A percentile compares a stretch with the other conserved stretches of the same genome.
phyloP scores from a whole-genome alignment of 2,797 vertebrate species.

The Acanthurus lineatus region DNA sequence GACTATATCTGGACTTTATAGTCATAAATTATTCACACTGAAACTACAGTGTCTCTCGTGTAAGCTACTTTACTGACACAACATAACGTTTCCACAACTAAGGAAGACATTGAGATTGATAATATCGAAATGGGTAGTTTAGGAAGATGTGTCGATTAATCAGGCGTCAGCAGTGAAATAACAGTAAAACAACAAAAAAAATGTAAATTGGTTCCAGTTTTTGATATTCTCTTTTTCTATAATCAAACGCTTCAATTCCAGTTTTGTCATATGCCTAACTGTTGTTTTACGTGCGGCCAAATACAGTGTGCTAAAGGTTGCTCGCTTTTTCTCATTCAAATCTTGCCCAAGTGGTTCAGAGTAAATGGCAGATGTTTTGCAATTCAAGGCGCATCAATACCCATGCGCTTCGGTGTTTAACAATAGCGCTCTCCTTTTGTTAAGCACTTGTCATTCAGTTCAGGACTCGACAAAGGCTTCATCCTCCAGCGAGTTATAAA shows the following conservation, averaged over 20 bases:
- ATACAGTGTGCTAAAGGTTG: slow-evolving; percentile 63
- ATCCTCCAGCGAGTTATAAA: slow-evolving; percentile 90
- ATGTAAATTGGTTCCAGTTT: background rate
- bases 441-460: slow-evolving; percentile 83
- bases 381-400: slow-evolving; percentile 88
- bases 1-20: background rate
- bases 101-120: too few relatives aligned
- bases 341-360: slow-evolving; percentile 75
- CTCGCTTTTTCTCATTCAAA: slow-evolving; percentile 85
- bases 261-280: slow-evolving; percentile 26
- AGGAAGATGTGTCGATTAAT: background rate
- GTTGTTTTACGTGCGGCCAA: slow-evolving; percentile 70
- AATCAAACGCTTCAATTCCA: slow-evolving; percentile 31
- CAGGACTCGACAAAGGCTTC: slow-evolving; percentile 83
- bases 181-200: background rate
- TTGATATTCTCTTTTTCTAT: slow-evolving; percentile 19
- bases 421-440: slow-evolving; percentile 85
- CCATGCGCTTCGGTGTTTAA: slow-evolving; percentile 84
- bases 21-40: slow-evolving; percentile 40
- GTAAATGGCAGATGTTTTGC: slow-evolving; percentile 91
- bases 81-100: background rate
- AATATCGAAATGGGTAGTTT: background rate
- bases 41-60: background rate
- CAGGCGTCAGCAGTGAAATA: background rate
- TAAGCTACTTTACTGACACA: background rate